A percentile compares a stretch with the other conserved stretches of the same genome.
Conservation (phyloP, 2,797 vertebrate genomes). For the Tinamus major region DNA sequence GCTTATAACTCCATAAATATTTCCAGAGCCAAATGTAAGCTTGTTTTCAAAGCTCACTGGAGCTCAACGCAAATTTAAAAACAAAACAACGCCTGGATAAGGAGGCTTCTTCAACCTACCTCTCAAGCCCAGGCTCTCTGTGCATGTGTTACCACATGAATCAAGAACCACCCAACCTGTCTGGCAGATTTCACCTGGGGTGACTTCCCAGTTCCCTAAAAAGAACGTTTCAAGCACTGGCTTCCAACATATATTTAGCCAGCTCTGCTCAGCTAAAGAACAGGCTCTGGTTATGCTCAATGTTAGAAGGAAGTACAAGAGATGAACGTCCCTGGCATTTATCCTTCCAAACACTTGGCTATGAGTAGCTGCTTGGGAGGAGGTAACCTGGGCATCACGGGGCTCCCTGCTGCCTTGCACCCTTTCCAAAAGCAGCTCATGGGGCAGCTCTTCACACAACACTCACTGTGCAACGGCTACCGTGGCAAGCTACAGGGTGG, state of each 20-base stretch:
- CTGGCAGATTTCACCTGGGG: not conserved
- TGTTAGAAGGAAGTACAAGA: not conserved
- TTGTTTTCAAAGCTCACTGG: not conserved
- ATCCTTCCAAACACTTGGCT: not conserved
- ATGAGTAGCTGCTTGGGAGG: not conserved
- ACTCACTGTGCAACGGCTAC: rapidly evolving
- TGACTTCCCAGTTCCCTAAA: not conserved
- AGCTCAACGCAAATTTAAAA: not conserved
- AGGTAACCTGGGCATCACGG: rapidly evolving
- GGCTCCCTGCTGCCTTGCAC: not conserved
- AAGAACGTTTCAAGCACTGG: not conserved
- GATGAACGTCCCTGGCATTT: not conserved
- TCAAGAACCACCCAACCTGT: not conserved
- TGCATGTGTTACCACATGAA: not conserved
- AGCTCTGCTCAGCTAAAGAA: not conserved
- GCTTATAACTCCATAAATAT: not conserved
- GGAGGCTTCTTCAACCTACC: not conserved
- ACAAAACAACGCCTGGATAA: not conserved
- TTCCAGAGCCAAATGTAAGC: not conserved
- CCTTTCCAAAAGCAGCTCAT: not conserved
- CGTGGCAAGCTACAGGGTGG: rapidly evolving
- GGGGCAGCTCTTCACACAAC: rapidly evolving
- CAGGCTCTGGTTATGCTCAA: not conserved
- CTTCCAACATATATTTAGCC: not conserved
- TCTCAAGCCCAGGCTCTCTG: rapidly evolving